phyloP scores from a whole-genome alignment of 1,140 invertebrate species.

The Conus ventricosus region DNA sequence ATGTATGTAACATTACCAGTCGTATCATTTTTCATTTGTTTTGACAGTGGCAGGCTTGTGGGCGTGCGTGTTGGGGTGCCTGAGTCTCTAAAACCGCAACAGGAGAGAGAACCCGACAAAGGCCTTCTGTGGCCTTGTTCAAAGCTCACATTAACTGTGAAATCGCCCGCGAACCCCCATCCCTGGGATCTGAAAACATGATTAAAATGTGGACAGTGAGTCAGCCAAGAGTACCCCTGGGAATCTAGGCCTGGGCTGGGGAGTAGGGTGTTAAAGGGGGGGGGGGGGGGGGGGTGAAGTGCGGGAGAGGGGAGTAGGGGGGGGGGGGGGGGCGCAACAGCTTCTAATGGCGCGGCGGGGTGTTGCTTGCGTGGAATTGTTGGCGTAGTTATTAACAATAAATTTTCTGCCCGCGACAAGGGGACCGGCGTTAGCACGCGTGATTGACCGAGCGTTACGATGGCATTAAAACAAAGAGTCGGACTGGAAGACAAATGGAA shows the following conservation, averaged over 20 bases:
- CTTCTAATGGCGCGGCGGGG: neutral
- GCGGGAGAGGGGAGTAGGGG: neutral
- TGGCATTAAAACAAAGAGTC: conserved; percentile 13
- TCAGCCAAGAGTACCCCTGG: neutral
- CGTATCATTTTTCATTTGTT: no score
- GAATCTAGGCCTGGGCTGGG: neutral
- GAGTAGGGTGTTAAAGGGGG: neutral
- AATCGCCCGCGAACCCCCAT: neutral
- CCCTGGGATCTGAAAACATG: neutral
- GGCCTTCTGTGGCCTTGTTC: neutral
- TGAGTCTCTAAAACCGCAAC: no score
- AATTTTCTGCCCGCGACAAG: neutral
- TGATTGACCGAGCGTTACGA: neutral
- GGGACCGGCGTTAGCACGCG: neutral
- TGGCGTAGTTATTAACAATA: neutral
- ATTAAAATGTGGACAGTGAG: conserved; percentile 10
- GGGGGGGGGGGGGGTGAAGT: neutral
- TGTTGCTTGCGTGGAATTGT: neutral
- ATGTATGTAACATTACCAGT: no score
- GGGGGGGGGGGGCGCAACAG: neutral
- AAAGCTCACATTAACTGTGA: neutral
- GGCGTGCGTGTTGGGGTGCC: no score
- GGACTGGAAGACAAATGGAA: conserved; percentile 9
- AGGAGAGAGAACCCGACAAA: no score
- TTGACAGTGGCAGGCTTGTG: no score